Conservation (phyloP, 2,888 invertebrate genomes). For the Ashinkailepas kermadecensis region DNA sequence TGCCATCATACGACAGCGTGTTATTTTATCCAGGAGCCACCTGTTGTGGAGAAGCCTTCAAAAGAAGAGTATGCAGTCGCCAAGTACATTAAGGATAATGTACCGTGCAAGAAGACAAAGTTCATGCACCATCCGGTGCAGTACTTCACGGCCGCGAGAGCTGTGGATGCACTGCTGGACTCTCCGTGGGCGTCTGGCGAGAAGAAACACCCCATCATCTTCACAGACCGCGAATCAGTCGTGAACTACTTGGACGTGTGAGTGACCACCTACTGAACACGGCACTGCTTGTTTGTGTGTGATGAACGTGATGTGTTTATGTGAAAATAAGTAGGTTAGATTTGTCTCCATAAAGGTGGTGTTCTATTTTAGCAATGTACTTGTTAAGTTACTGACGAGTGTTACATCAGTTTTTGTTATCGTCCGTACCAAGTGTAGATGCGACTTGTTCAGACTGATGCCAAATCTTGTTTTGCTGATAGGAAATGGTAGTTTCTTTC, state of each 20-base stretch:
- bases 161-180: constrained; percentile 76
- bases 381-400: too few relatives aligned
- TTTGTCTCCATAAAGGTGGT: too few relatives aligned
- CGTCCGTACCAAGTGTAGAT: too few relatives aligned
- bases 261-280: not conserved
- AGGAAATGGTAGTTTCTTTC: too few relatives aligned
- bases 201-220: constrained; percentile 53
- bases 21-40: not conserved
- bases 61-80: constrained; percentile 91
- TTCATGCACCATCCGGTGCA: constrained; percentile 95
- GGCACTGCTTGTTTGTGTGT: too few relatives aligned
- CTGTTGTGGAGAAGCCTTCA: constrained; percentile 40
- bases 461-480: too few relatives aligned
- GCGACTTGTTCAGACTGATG: too few relatives aligned
- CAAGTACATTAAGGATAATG: constrained; percentile 87
- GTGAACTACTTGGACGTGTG: constrained; percentile 56
- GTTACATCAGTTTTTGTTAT: too few relatives aligned
- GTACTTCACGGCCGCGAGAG: constrained; percentile 53
- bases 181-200: constrained; percentile 72
- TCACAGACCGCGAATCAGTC: constrained; percentile 71
- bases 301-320: too few relatives aligned
- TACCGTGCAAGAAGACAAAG: constrained; percentile 90
- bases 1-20: too few relatives aligned
- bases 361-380: too few relatives aligned
- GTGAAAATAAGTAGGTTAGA: too few relatives aligned